Evolutionary conservation across 2,113 vertebrate genomes (phyloP).

Genomic region (Scophthalmus maximus): DNA sequence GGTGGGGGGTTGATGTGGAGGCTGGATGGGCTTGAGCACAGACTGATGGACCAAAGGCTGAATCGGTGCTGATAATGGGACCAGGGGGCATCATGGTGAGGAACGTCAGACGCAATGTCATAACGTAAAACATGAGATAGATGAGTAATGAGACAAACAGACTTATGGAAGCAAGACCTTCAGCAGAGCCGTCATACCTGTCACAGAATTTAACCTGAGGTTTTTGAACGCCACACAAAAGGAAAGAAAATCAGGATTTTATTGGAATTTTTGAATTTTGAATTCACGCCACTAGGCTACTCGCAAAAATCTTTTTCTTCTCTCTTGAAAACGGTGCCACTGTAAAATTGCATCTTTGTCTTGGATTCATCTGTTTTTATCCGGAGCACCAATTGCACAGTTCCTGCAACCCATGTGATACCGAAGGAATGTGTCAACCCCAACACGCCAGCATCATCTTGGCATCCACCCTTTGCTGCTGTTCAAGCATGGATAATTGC

Average conservation of each 20-base stretch:
- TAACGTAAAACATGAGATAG: too few species aligned
- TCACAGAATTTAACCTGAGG: background rate
- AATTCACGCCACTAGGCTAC: too few species aligned
- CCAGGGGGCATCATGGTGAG: background rate
- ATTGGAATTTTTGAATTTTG: too few species aligned
- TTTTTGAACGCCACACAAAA: background rate
- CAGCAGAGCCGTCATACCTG: too few species aligned
- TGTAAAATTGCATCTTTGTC: too few species aligned
- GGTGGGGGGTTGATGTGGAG: background rate
- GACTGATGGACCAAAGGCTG: too few species aligned
- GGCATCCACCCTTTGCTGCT: constrained; percentile 35
- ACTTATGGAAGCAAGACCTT: too few species aligned
- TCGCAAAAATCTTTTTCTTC: too few species aligned
- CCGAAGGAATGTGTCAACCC: constrained; percentile 19
- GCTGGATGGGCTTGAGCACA: too few species aligned
- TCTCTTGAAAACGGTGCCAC: too few species aligned
- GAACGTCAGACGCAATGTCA: background rate
- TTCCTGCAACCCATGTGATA: constrained; percentile 4
- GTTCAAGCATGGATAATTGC: constrained; percentile 39
- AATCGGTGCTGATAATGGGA: background rate
- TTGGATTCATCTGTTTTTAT: background rate
- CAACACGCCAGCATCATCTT: constrained; percentile 16
- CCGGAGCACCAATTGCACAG: background rate
- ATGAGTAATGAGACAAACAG: too few species aligned
- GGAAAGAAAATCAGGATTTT: background rate